Conservation (phyloP, 2,888 invertebrate species). For the Nasonia oneida region DNA sequence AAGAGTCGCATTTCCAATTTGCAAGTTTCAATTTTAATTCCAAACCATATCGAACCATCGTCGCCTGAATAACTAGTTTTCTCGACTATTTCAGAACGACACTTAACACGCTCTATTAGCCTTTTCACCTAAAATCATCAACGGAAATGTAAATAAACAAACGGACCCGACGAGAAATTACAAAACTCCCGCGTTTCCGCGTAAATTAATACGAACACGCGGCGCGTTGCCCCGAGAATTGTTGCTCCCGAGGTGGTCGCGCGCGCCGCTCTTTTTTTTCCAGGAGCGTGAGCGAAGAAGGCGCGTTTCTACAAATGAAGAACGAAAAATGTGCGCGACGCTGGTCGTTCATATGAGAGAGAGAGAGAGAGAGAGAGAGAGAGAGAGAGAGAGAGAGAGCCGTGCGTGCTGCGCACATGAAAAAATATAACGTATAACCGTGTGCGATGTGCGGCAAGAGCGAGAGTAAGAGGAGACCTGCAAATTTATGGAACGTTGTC, state of each 20-base stretch:
- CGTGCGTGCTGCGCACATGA: conserved; percentile 33
- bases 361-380: no score
- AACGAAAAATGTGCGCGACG: conserved; percentile 42
- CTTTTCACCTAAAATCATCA: neutral
- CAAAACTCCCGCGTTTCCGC: neutral
- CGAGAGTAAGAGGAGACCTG: conserved; percentile 43
- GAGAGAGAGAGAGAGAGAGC: no score
- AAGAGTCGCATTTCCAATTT: no score
- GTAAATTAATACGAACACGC: conserved; percentile 25
- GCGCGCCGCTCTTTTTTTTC: neutral
- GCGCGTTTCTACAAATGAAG: conserved; percentile 51
- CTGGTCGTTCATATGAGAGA: conserved; percentile 22
- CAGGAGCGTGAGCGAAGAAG: conserved; percentile 28
- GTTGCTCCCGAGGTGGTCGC: conserved; percentile 36
- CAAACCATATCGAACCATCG: no score
- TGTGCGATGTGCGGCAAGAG: neutral
- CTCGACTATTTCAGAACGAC: no score
- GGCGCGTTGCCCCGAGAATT: neutral
- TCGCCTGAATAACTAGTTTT: no score
- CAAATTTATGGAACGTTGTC: conserved; percentile 42
- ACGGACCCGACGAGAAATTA: neutral
- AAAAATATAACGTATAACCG: conserved; percentile 26
- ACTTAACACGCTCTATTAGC: neutral
- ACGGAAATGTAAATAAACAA: neutral
- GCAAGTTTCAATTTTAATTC: no score